Evolutionary conservation across 2,888 invertebrate species (phyloP).

Genomic region (Amblyjoppa fuscipennis): DNA sequence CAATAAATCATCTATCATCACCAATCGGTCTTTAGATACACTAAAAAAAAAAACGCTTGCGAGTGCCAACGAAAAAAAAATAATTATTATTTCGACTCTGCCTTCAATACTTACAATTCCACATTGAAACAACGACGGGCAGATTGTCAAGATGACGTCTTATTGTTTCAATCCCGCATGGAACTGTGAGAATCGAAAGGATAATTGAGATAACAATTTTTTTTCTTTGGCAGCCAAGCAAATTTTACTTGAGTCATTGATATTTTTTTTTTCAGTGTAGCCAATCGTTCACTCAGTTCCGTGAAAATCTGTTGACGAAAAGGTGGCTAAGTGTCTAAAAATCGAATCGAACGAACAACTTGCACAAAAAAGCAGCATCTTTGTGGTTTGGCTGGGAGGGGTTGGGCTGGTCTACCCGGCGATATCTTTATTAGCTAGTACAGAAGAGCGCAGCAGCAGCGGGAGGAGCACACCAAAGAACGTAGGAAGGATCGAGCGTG

Average conservation of each 20-base stretch:
- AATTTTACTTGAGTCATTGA: too few species aligned
- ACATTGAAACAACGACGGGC: too few species aligned
- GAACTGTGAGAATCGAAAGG: background rate
- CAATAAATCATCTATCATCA: background rate
- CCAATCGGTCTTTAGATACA: background rate
- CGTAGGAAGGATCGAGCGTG: constrained; percentile 13
- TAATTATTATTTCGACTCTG: too few species aligned
- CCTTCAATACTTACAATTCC: too few species aligned
- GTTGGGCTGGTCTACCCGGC: constrained; percentile 20
- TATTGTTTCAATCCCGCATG: background rate
- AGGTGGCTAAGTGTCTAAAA: background rate
- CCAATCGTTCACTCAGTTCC: background rate
- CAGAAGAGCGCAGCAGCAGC: constrained; percentile 11
- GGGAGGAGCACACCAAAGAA: background rate
- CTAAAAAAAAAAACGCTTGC: too few species aligned
- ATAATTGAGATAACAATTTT: too few species aligned
- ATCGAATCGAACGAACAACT: constrained; percentile 11
- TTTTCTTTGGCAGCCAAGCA: too few species aligned
- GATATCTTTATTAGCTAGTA: constrained; percentile 61
- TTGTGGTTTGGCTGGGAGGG: constrained; percentile 20
- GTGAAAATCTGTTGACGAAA: background rate
- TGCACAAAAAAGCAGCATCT: constrained; percentile 14
- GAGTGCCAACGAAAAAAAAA: too few species aligned
- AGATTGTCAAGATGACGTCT: too few species aligned
- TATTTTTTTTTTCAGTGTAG: background rate